A percentile compares a stretch with the other conserved stretches of the same genome.
phyloP scores from a whole-genome alignment of 30 jellyfish, hydroid and myxozoan species.

The Euphysa ruthae region DNA sequence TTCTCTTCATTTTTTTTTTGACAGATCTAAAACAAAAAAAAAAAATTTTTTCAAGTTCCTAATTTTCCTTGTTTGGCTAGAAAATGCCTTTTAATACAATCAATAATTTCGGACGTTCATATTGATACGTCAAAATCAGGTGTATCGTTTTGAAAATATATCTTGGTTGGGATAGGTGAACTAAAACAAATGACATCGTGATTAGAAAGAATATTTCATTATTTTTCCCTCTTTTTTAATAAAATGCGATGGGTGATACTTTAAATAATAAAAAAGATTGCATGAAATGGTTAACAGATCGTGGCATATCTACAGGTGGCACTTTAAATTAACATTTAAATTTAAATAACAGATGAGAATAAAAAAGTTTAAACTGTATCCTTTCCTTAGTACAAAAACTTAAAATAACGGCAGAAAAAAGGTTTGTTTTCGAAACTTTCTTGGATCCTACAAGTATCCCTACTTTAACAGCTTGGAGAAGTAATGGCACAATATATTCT shows the following conservation, averaged over 20 bases:
- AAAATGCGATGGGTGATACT: neutral
- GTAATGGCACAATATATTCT: neutral
- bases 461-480: neutral
- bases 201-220: too few relatives aligned
- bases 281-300: neutral
- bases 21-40: too few relatives aligned
- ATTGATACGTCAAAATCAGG: too few relatives aligned
- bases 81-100: too few relatives aligned
- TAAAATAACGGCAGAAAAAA: neutral
- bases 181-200: neutral
- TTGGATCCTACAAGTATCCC: neutral
- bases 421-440: neutral
- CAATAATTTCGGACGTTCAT: too few relatives aligned
- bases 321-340: neutral
- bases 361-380: conserved; percentile 5
- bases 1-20: too few relatives aligned
- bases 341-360: neutral
- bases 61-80: too few relatives aligned
- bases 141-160: too few relatives aligned
- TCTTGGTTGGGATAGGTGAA: too few relatives aligned
- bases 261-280: neutral
- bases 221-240: too few relatives aligned
- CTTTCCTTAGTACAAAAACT: neutral
- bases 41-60: too few relatives aligned
- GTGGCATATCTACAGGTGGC: conserved; percentile 5